Conservation (phyloP, 1,140 invertebrate genomes). For the Saccostrea glomerata region DNA sequence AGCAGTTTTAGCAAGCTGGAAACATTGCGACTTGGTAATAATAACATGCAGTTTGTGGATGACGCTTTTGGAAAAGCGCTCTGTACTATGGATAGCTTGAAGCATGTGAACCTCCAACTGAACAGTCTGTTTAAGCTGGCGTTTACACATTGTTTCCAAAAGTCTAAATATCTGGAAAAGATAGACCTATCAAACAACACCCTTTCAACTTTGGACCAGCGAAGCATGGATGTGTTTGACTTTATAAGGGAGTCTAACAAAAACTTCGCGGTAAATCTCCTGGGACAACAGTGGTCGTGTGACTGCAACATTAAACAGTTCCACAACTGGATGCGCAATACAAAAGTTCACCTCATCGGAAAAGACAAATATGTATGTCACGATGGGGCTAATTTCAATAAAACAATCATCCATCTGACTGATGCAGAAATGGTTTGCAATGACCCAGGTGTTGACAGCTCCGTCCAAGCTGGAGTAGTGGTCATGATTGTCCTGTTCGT, state of each 20-base stretch:
- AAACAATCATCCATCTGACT: background rate
- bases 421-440: conserved; percentile 3
- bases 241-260: background rate
- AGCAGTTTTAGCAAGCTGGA: conserved; percentile 24
- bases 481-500: conserved; percentile 42
- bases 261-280: conserved; percentile 30
- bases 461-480: conserved; percentile 17
- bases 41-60: conserved; percentile 40
- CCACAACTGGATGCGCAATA: conserved; percentile 38
- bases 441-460: background rate
- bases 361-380: conserved; percentile 21
- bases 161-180: conserved; percentile 14
- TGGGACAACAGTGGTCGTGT: conserved; percentile 42
- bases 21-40: conserved; percentile 27
- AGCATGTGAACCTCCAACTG: background rate
- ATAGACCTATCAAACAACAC: conserved; percentile 45
- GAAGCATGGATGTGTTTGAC: conserved; percentile 32
- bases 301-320: conserved; percentile 46
- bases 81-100: conserved; percentile 40
- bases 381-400: conserved; percentile 38
- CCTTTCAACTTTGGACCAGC: conserved; percentile 19
- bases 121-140: conserved; percentile 13
- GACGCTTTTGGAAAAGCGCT: background rate
- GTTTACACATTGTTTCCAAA: conserved; percentile 7
- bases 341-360: conserved; percentile 30